Conservation (phyloP, 2,797 vertebrate species). For the Bothrops alternatus region DNA sequence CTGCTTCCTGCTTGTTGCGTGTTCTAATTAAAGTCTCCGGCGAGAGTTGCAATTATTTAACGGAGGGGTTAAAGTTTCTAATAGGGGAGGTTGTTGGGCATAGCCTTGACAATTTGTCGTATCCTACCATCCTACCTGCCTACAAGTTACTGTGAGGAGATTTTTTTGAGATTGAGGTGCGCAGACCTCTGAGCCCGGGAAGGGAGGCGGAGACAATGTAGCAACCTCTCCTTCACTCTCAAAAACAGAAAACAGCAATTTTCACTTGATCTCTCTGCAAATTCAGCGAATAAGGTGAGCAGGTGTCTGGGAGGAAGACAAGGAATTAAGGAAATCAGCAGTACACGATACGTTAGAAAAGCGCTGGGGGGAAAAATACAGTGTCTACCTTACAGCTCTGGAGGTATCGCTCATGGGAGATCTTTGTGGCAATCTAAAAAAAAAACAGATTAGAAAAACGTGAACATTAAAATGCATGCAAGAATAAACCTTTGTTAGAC, state of each 20-base stretch:
- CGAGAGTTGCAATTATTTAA: not conserved
- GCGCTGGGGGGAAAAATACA: not conserved
- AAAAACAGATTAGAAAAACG: not conserved
- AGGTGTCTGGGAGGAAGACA: not conserved
- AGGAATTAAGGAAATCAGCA: not conserved
- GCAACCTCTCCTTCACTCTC: not conserved
- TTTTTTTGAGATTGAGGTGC: not conserved
- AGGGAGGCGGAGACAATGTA: not conserved
- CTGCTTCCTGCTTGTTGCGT: not conserved
- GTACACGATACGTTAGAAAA: not conserved
- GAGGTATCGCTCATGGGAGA: not conserved
- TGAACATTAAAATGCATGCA: not conserved
- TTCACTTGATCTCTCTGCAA: not conserved
- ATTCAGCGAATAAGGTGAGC: not conserved
- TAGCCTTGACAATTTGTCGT: not conserved
- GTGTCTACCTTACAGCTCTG: not conserved
- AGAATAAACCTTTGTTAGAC: not conserved
- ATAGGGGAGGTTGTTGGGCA: not conserved
- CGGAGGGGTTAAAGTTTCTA: not conserved
- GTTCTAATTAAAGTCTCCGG: not conserved
- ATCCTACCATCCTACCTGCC: not conserved
- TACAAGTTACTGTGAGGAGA: not conserved
- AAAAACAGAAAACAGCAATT: not conserved
- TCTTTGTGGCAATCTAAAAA: not conserved
- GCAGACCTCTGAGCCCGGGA: not conserved